Evolutionary conservation across 1,140 invertebrate species (phyloP).

Genomic region (Lepidotrigona ventralis): DNA sequence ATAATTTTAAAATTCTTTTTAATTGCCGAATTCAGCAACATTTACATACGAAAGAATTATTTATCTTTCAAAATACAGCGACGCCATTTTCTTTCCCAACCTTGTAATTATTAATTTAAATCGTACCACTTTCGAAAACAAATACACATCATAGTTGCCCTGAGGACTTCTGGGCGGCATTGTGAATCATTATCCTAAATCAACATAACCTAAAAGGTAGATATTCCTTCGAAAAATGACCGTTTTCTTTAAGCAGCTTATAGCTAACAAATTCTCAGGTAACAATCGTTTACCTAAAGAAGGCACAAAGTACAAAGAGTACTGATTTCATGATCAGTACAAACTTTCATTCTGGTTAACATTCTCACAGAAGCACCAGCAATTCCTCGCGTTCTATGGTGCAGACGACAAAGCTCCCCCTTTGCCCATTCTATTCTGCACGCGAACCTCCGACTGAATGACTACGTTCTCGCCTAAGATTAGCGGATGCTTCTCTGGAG

Average conservation of each 20-base stretch:
- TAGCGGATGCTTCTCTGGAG: slow-evolving; percentile 47
- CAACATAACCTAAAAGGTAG: fast-evolving
- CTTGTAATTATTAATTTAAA: too few species aligned
- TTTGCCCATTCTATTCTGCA: slow-evolving; percentile 58
- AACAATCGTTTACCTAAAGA: neutral
- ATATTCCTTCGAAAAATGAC: neutral
- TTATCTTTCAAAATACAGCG: too few species aligned
- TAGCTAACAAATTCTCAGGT: neutral
- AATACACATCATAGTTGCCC: too few species aligned
- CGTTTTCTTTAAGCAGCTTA: neutral
- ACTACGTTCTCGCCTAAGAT: slow-evolving; percentile 62
- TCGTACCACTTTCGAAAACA: too few species aligned
- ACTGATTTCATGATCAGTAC: too few species aligned
- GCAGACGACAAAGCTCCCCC: slow-evolving; percentile 42
- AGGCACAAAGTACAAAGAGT: neutral
- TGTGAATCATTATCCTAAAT: neutral
- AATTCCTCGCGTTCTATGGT: slow-evolving; percentile 62
- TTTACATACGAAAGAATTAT: too few species aligned
- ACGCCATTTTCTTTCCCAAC: too few species aligned
- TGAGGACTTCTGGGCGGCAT: fast-evolving
- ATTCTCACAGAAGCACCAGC: slow-evolving; percentile 43
- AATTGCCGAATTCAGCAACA: too few species aligned
- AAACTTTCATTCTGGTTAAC: slow-evolving; percentile 62
- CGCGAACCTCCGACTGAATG: slow-evolving; percentile 55
- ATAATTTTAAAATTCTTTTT: too few species aligned